A percentile compares a stretch with the other conserved stretches of the same genome.
phyloP scores from a whole-genome alignment of 2,797 vertebrate genomes.

The Xenops minutus region DNA sequence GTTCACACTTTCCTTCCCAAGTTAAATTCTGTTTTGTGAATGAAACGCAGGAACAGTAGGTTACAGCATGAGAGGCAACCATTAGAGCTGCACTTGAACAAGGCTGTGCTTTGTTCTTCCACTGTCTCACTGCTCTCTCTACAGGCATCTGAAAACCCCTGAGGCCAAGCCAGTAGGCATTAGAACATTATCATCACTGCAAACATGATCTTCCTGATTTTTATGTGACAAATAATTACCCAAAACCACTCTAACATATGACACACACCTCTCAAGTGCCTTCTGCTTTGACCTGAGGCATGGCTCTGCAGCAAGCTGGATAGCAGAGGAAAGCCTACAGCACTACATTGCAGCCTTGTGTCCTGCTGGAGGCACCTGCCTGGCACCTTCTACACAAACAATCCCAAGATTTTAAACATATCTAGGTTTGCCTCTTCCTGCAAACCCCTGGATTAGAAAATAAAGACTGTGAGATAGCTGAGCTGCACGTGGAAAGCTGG shows the following conservation, averaged over 20 bases:
- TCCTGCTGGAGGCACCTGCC: background rate
- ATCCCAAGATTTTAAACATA: background rate
- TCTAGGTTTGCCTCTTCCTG: background rate
- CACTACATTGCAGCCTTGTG: rapidly evolving
- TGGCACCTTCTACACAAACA: background rate
- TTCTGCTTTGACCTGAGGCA: background rate
- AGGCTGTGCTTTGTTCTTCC: background rate
- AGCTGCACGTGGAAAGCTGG: background rate
- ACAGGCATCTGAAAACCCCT: background rate
- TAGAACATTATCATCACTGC: background rate
- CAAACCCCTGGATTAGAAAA: background rate
- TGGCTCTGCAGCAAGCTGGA: background rate
- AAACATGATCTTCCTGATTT: background rate
- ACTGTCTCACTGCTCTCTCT: background rate
- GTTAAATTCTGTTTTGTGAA: background rate
- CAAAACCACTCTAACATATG: background rate
- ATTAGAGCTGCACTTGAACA: background rate
- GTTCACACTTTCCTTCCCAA: background rate
- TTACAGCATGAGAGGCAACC: background rate
- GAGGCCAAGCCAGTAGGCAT: background rate
- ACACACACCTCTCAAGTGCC: background rate
- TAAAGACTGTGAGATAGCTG: background rate
- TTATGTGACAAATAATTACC: background rate
- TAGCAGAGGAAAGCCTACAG: background rate
- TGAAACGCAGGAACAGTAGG: background rate